Base-by-base conservation (phyloP, 2,888 invertebrate genomes). In the Ypsolopha sequella region DNA sequence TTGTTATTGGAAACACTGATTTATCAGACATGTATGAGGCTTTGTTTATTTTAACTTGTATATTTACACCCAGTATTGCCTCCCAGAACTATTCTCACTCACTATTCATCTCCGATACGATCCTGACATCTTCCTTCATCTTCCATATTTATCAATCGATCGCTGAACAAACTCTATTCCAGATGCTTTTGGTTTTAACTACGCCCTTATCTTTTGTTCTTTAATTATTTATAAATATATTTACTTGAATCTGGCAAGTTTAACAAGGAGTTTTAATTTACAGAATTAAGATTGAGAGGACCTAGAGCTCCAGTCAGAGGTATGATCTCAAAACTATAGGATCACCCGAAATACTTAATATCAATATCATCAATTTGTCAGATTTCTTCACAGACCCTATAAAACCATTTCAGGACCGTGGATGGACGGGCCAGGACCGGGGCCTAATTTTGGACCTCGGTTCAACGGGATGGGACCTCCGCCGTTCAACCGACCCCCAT, bases 271-370 rank as follows among this genome's bases (percentile, higher is more conserved):
- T 38, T 76, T 77, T 60, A 60, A 66, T 75, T 85, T 81, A 51
- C 85, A 85, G 86, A 86, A 57, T 66, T 81, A 63, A 73, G 84
- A 76, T 80, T 86, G 80, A 73, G 86, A 68, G 82, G 80, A 57
- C 79, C 76, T 61, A 68, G 79, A 55, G 76, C 68, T 58, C 76
- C 76, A 51, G 68, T 78, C 68, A 66, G 76, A 80, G 81, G 84
- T 80, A 79, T 64, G 73, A 52, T 54, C 58, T 33, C 34, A 3
- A 9, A 43, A 11, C 11, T 43, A 34, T 2, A 13, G n/a, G 11
- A n/a, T 41, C 24, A 24, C 24, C 24, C 24, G 24, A 24, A 24
- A 24, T 24, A 24, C 24, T 24, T 24, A 24, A 24, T 24, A 24
- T 24, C 24, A 24, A 24, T 24, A n/a, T n/a, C n/a, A n/a, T n/a